These are phyloP conservation scores for Ophion ventricosus DNA, from an alignment of 2,888 invertebrate genomes.

Conservation along the genomic window DNA sequence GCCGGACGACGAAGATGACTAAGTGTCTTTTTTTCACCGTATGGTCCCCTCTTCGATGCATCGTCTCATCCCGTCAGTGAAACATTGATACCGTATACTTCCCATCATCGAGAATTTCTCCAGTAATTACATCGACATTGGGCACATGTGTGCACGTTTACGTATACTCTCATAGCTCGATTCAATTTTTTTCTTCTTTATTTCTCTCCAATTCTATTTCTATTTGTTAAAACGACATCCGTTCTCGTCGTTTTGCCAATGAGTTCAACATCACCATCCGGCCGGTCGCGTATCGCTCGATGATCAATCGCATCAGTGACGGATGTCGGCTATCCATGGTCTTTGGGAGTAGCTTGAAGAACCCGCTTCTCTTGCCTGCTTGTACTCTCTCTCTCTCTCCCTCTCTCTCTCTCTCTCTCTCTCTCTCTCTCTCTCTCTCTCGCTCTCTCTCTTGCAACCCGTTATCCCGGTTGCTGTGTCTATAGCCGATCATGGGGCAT, in stretches of 20 bases:
- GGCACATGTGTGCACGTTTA: constrained; percentile 15
- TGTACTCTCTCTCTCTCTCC: constrained; percentile 30
- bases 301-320: constrained; percentile 60
- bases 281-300: constrained; percentile 29
- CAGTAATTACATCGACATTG: constrained; percentile 12
- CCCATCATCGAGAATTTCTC: neutral
- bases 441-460: constrained; percentile 46
- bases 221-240: constrained; percentile 55
- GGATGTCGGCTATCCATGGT: constrained; percentile 53
- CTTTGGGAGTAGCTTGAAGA: constrained; percentile 18
- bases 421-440: too few relatives aligned
- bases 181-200: constrained; percentile 21
- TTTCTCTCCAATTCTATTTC: neutral
- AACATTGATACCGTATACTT: constrained; percentile 61
- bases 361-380: neutral
- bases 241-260: constrained; percentile 56
- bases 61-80: constrained; percentile 54
- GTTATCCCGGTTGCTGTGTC: constrained; percentile 47
- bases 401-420: too few relatives aligned
- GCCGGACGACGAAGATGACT: constrained; percentile 55
- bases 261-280: constrained; percentile 39
- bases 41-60: constrained; percentile 28
- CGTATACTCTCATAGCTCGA: neutral
- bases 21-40: constrained; percentile 48
- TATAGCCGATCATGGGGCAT: constrained; percentile 37